Conservation (phyloP, 2,888 invertebrate genomes). For the Morpho achilles region DNA sequence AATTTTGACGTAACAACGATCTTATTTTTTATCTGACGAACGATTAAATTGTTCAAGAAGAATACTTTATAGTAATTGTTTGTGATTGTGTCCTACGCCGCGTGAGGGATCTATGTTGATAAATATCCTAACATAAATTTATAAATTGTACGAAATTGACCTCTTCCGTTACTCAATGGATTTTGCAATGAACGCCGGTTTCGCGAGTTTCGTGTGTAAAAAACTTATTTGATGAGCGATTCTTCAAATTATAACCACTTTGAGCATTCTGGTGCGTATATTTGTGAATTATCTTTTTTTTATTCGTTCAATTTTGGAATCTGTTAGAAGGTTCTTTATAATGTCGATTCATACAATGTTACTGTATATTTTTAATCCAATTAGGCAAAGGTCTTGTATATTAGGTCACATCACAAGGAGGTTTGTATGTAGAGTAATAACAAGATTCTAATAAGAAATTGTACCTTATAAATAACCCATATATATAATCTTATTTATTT, state of each 20-base stretch:
- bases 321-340: slow-evolving; percentile 1
- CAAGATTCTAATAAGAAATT: slow-evolving; percentile 20
- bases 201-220: slow-evolving; percentile 20
- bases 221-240: slow-evolving; percentile 28
- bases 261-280: slow-evolving; percentile 31
- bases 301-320: background rate
- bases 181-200: slow-evolving; percentile 28
- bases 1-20: slow-evolving; percentile 5
- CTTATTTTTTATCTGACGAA: slow-evolving; percentile 1
- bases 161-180: slow-evolving; percentile 27
- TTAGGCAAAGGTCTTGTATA: slow-evolving; percentile 23
- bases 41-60: slow-evolving; percentile 7
- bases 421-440: slow-evolving; percentile 6
- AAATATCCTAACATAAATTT: slow-evolving; percentile 18
- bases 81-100: slow-evolving; percentile 22
- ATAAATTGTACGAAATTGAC: slow-evolving; percentile 23
- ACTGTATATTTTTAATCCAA: slow-evolving; percentile 28
- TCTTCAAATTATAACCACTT: slow-evolving; percentile 26
- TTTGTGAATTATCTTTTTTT: slow-evolving; percentile 5
- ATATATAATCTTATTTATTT: too few relatives aligned
- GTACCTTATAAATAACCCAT: background rate
- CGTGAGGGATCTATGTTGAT: slow-evolving; percentile 12
- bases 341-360: slow-evolving; percentile 4
- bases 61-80: slow-evolving; percentile 21
- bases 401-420: slow-evolving; percentile 26